These are phyloP conservation scores for Tiliqua scincoides DNA, from an alignment of 2,113 vertebrate species.

Conservation along the genomic window DNA sequence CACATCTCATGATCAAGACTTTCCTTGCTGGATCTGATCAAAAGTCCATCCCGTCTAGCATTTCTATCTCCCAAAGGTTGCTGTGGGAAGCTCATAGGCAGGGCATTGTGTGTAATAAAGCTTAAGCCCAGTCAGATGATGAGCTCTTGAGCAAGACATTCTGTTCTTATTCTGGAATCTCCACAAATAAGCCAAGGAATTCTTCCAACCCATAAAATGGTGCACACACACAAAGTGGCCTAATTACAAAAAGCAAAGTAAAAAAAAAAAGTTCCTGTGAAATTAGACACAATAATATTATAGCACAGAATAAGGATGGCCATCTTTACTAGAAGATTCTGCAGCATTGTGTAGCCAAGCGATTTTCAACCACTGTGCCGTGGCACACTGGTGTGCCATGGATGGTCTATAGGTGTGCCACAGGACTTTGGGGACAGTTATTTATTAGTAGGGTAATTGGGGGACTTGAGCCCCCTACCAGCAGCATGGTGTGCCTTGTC, in stretches of 20 bases:
- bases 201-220: neutral
- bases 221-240: neutral
- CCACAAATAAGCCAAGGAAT: conserved; percentile 6
- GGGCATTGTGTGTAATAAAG: neutral
- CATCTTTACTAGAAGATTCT: neutral
- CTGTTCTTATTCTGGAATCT: conserved; percentile 2
- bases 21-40: neutral
- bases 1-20: neutral
- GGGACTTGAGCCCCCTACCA: no score
- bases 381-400: no score
- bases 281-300: neutral
- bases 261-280: neutral
- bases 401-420: no score
- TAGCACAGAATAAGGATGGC: neutral
- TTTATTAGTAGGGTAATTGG: no score
- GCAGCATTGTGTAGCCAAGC: no score
- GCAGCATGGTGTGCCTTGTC: no score
- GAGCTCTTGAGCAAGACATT: neutral
- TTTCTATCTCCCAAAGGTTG: neutral
- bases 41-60: neutral
- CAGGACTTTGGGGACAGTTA: no score
- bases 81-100: neutral
- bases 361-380: no score
- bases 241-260: neutral
- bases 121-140: neutral